These are phyloP conservation scores for Pocota personata DNA, from an alignment of 2,888 invertebrate species.

Conservation along the genomic window DNA sequence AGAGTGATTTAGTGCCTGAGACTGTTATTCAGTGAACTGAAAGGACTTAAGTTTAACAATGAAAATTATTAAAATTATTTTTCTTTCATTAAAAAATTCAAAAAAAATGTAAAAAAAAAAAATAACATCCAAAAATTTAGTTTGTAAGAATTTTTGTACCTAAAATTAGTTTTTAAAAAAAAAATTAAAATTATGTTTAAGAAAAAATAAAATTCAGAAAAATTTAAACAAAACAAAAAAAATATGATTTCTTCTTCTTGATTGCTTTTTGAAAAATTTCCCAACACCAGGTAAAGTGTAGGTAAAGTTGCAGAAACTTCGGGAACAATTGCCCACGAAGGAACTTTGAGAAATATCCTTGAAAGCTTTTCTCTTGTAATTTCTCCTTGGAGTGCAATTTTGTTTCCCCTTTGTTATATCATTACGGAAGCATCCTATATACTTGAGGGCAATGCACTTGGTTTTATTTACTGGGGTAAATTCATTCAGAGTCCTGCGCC, in stretches of 20 bases:
- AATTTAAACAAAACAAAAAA: slow-evolving; percentile 10
- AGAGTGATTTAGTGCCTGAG: slow-evolving; percentile 80
- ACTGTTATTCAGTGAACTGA: slow-evolving; percentile 66
- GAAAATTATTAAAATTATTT: too few species aligned
- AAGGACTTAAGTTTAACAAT: slow-evolving; percentile 52
- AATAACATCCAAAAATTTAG: slow-evolving; percentile 51
- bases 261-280: not conserved
- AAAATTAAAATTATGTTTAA: slow-evolving; percentile 18
- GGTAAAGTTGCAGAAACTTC: not conserved
- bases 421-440: slow-evolving; percentile 40
- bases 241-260: slow-evolving; percentile 3
- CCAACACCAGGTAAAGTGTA: not conserved
- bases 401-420: slow-evolving; percentile 21
- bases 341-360: slow-evolving; percentile 10
- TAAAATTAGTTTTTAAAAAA: slow-evolving; percentile 45
- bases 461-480: slow-evolving; percentile 48
- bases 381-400: not conserved
- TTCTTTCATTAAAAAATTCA: slow-evolving; percentile 25
- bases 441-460: slow-evolving; percentile 58
- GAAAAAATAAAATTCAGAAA: slow-evolving; percentile 43
- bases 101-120: too few species aligned
- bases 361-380: not conserved
- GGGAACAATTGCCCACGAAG: not conserved
- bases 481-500: slow-evolving; percentile 36
- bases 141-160: slow-evolving; percentile 64